phyloP scores from a whole-genome alignment of 2,888 invertebrate genomes.

The Venustoraphidia nigricollis region DNA sequence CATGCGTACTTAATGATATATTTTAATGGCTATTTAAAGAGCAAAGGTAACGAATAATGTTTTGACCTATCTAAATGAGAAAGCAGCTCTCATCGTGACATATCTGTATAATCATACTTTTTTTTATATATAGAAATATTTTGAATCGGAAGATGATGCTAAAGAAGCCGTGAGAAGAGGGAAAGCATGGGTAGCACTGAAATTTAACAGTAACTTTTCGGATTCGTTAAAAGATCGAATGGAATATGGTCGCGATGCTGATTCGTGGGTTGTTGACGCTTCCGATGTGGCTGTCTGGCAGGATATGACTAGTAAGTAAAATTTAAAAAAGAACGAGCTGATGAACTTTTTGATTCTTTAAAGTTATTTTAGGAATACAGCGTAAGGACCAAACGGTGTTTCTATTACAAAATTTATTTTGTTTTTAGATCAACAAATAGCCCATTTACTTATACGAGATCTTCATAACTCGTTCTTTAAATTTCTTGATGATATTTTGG shows the following conservation, averaged over 20 bases:
- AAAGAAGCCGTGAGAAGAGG: constrained; percentile 50
- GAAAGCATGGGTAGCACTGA: constrained; percentile 59
- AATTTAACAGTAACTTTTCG: constrained; percentile 64
- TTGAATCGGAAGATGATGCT: constrained; percentile 42
- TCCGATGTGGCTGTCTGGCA: constrained; percentile 57
- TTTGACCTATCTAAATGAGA: no score
- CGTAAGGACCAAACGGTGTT: no score
- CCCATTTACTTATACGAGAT: constrained; percentile 59
- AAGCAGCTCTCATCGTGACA: not conserved
- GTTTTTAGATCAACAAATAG: constrained; percentile 74
- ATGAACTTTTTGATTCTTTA: no score
- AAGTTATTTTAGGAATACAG: no score
- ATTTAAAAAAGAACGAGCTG: not conserved
- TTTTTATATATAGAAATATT: constrained; percentile 14
- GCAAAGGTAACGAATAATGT: no score
- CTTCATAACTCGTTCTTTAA: constrained; percentile 55
- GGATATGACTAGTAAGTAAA: constrained; percentile 68
- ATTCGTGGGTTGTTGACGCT: constrained; percentile 37
- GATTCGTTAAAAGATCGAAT: constrained; percentile 44
- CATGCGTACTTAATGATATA: no score
- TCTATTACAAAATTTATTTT: not conserved
- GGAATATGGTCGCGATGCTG: constrained; percentile 39
- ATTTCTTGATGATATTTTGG: constrained; percentile 49
- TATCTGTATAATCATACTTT: not conserved
- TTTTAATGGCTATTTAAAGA: no score